Conservation (phyloP, 2,888 invertebrate genomes). For the Copidosoma aretas region DNA sequence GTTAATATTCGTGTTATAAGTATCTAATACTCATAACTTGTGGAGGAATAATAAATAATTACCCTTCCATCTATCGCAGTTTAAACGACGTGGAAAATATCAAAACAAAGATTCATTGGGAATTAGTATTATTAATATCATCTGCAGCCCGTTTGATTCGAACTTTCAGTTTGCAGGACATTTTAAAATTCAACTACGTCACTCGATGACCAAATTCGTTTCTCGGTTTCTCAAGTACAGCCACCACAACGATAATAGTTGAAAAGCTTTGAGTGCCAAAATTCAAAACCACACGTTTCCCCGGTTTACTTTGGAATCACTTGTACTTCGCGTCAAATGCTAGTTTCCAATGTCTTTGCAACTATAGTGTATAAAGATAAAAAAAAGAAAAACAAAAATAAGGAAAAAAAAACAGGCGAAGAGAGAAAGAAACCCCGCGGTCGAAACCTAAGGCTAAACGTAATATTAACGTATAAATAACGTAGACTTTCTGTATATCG, state of each 20-base stretch:
- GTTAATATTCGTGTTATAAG: slow-evolving; percentile 11
- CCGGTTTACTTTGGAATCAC: no score
- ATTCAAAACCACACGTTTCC: no score
- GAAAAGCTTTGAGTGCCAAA: no score
- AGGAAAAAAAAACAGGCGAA: not conserved
- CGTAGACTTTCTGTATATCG: slow-evolving; percentile 7
- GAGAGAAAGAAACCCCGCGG: no score
- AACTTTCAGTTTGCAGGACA: no score
- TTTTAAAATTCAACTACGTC: no score
- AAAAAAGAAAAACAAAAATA: slow-evolving; percentile 5
- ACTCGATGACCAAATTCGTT: no score
- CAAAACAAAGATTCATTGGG: slow-evolving; percentile 3
- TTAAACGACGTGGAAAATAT: not conserved
- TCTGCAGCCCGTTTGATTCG: not conserved
- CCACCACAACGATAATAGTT: no score
- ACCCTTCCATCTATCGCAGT: not conserved
- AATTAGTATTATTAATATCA: slow-evolving; percentile 13
- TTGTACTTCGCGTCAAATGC: no score
- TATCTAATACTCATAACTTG: slow-evolving; percentile 6
- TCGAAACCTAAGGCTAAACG: no score
- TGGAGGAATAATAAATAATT: not conserved
- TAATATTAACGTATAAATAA: not conserved
- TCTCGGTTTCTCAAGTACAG: no score
- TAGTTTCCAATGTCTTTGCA: not conserved
- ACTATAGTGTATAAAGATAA: not conserved